Evolutionary conservation across 37 sponge, comb jelly and placozoan genomes (phyloP).

Genomic region (Cliona cf. orientalis): DNA sequence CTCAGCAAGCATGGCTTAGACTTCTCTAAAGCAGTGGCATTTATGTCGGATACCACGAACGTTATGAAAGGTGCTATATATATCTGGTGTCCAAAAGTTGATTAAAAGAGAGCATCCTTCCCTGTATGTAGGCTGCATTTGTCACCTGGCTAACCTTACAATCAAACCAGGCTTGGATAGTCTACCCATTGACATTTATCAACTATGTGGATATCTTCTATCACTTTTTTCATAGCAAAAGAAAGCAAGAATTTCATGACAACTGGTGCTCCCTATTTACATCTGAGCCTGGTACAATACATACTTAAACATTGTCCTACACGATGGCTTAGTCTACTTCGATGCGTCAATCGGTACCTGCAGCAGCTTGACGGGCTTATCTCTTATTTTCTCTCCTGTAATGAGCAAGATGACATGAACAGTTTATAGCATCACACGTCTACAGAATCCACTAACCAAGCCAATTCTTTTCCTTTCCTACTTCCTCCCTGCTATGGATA

Average conservation of each 20-base stretch:
- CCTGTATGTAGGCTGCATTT: conserved; percentile 36
- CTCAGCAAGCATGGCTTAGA: conserved; percentile 27
- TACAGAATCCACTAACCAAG: conserved; percentile 47
- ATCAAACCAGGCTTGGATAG: too few relatives aligned
- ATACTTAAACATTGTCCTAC: conserved; percentile 71
- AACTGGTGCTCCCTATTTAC: conserved; percentile 46
- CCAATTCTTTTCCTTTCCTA: conserved; percentile 43
- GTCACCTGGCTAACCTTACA: conserved; percentile 39
- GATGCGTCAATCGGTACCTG: conserved; percentile 44
- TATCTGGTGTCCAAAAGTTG: conserved; percentile 42
- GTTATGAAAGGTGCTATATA: conserved; percentile 52
- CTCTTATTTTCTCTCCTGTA: conserved; percentile 51
- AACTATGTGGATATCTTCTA: conserved; percentile 46
- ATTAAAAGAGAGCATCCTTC: conserved; percentile 11
- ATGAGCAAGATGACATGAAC: conserved; percentile 40
- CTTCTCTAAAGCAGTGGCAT: conserved; percentile 2
- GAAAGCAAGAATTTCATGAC: conserved; percentile 54
- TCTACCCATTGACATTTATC: too few relatives aligned
- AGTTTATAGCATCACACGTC: neutral
- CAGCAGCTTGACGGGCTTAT: conserved; percentile 23
- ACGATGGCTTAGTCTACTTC: conserved; percentile 59
- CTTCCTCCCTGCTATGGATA: conserved; percentile 62
- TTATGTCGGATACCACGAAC: too few relatives aligned
- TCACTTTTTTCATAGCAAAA: conserved; percentile 49
- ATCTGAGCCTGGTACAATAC: conserved; percentile 25